Base-by-base conservation (phyloP, 2,888 invertebrate species). In the Alsophila aescularia region DNA sequence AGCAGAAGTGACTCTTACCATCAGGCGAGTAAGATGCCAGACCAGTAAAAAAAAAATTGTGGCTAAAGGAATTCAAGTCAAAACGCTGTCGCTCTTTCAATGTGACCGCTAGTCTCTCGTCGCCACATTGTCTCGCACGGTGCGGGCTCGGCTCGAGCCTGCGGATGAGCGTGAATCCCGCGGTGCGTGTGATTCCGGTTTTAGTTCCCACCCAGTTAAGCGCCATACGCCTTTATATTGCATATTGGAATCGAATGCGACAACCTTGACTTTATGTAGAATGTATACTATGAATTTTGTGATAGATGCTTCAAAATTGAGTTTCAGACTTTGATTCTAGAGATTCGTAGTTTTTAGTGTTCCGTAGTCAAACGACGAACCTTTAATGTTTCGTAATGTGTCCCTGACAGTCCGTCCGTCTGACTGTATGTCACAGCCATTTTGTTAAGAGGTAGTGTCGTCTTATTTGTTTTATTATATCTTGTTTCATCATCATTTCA, bases 111-210 rank as follows among this genome's bases (percentile, higher is more conserved):
- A 51, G 52, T 37, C 43, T 41, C 41, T 21, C 55, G 72, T 70
- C 68, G 69, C 70, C 74, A 71, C 69, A 73, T 72, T 77, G 77
- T 74, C 70, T 77, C 68, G 53, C 64, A 63, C 64, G 58, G 61
- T 60, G 52, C 57, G 62, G 58, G 62, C 69, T 60, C 57, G 63
- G 59, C 64, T 71, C 60, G 56, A 60, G 44, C 49, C 54, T 37
- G 52, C 54, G 62, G 67, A 64, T 74, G 69, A 72, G 70, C 66
- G 61, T 50, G 66, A 62, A 64, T 66, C 63, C 67, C 61, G 53
- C 51, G 60, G 60, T 64, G 66, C 67, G 62, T 64, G 48, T 44
- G 50, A 50, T 50, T 40, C 57, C 43, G 34, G 48, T 78, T 80
- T 78, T 67, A 70, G 68, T 51, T n/a, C n/a, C n/a, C n/a, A n/a